A percentile compares a stretch with the other conserved stretches of the same genome.
phyloP scores from a whole-genome alignment of 2,113 vertebrate species.

The Nyctibius bracteatus region DNA sequence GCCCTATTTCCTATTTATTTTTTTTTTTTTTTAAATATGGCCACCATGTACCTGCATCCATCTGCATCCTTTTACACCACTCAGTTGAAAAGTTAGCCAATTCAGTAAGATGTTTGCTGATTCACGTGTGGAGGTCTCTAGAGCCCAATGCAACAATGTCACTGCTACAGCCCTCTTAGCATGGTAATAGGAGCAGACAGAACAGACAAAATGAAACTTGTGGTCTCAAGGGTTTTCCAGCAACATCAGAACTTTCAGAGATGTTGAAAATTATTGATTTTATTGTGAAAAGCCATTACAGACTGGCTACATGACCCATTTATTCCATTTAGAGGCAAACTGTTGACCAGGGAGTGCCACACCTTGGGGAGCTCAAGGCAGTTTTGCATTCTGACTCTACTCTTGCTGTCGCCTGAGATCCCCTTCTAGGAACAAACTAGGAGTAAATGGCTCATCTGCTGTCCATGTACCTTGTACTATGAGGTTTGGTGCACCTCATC shows the following conservation, averaged over 20 bases:
- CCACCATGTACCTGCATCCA: background rate
- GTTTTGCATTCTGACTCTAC: background rate
- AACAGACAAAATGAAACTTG: slow-evolving; percentile 47
- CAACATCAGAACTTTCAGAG: slow-evolving; percentile 4
- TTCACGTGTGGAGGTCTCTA: background rate
- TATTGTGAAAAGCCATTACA: slow-evolving; percentile 13
- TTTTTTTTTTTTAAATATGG: background rate
- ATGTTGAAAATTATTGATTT: background rate
- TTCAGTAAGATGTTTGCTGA: background rate
- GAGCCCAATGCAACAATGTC: background rate
- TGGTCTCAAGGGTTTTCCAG: slow-evolving; percentile 24
- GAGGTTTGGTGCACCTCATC: background rate
- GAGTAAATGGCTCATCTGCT: background rate
- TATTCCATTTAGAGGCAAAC: background rate
- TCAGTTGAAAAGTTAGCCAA: background rate
- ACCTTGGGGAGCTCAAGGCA: background rate
- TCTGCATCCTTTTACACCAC: background rate
- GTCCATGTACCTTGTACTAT: background rate
- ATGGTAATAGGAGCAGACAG: background rate
- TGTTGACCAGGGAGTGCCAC: background rate
- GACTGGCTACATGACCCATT: background rate
- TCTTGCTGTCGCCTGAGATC: background rate
- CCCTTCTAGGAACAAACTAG: background rate
- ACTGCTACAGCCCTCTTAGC: background rate
- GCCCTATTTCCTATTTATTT: background rate